A percentile compares a stretch with the other conserved stretches of the same genome.
These are phyloP conservation scores for Linnaemya vulpina DNA, from an alignment of 2,888 invertebrate genomes.

Conservation along the genomic window DNA sequence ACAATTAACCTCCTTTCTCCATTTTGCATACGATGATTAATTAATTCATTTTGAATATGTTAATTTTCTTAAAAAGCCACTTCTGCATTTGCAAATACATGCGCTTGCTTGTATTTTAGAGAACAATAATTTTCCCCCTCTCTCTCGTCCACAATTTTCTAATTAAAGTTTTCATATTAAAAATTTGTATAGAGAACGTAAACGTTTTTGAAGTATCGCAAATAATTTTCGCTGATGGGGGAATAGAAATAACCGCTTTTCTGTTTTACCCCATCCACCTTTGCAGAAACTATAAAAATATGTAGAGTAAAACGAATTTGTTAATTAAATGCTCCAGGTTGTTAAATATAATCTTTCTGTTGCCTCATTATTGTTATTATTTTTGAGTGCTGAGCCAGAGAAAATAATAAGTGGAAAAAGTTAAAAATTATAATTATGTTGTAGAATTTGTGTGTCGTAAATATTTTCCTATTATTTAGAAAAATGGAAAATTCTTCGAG, in stretches of 20 bases:
- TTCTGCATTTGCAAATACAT: no score
- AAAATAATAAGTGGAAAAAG: background rate
- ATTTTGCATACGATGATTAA: no score
- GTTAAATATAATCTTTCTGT: constrained; percentile 5
- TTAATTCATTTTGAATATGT: no score
- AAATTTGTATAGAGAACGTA: background rate
- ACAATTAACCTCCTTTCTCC: no score
- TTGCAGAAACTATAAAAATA: background rate
- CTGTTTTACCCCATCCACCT: constrained; percentile 2
- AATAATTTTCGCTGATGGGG: no score
- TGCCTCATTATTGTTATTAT: constrained; percentile 1
- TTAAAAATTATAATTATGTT: background rate
- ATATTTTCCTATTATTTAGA: background rate
- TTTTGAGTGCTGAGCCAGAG: constrained; percentile 5
- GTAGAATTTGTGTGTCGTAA: background rate
- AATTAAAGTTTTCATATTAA: constrained; percentile 43
- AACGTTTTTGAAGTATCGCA: no score
- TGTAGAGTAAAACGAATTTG: background rate
- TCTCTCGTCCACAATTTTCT: no score
- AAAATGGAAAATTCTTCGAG: no score
- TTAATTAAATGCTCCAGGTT: constrained; percentile 43
- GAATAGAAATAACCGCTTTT: background rate
- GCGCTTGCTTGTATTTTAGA: no score
- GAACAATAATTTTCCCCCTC: no score
- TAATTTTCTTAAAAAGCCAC: no score